A percentile compares a stretch with the other conserved stretches of the same genome.
phyloP scores from a whole-genome alignment of 2,113 vertebrate genomes.

The Herpetotheres cachinnans region DNA sequence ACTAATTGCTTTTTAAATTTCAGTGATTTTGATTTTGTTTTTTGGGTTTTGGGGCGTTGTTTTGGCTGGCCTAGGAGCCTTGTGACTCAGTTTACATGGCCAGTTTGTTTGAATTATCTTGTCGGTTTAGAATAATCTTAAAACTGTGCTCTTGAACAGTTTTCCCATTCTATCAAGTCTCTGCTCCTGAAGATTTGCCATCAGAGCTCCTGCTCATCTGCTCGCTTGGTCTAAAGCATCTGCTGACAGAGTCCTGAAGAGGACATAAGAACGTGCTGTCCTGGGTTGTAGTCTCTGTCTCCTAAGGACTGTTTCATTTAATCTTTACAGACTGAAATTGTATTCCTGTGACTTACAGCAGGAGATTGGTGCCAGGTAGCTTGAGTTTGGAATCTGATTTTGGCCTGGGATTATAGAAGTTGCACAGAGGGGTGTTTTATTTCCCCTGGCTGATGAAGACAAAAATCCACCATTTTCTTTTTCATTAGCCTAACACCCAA shows the following conservation, averaged over 20 bases:
- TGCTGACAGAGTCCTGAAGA: background rate
- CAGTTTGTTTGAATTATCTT: background rate
- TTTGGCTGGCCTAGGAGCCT: background rate
- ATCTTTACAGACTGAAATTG: background rate
- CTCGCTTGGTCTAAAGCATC: background rate
- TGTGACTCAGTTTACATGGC: background rate
- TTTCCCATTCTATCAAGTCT: background rate
- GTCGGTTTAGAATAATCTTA: background rate
- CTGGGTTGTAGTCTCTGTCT: background rate
- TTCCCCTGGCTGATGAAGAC: background rate
- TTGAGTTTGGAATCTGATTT: background rate
- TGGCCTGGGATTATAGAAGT: background rate
- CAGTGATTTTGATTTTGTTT: background rate
- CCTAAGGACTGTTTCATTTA: background rate
- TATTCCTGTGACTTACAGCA: background rate
- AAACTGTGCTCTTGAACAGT: background rate
- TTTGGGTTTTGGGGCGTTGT: background rate
- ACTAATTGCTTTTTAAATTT: background rate
- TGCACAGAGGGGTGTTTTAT: background rate
- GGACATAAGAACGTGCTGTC: background rate
- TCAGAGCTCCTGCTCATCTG: background rate
- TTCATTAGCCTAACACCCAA: background rate
- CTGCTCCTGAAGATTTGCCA: background rate
- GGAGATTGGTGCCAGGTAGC: background rate
- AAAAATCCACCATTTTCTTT: background rate